Conservation (phyloP, 2,888 invertebrate genomes). For the Pristionchus arcanus region DNA sequence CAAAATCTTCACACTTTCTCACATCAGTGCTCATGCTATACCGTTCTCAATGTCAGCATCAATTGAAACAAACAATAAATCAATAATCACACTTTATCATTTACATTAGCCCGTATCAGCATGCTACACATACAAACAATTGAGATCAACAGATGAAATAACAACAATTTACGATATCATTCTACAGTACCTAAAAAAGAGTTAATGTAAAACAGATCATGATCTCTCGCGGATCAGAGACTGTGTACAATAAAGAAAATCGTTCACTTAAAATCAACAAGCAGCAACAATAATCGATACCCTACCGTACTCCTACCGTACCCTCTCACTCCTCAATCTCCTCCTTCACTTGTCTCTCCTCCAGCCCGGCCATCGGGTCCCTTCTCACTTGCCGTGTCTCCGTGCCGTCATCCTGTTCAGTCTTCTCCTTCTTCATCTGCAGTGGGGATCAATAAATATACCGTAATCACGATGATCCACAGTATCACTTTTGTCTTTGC, state of each 20-base stretch:
- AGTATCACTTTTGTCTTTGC: too few relatives aligned
- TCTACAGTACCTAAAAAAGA: neutral
- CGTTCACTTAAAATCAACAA: neutral
- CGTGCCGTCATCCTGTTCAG: neutral
- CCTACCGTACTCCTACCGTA: neutral
- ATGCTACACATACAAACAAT: neutral
- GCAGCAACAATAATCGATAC: neutral
- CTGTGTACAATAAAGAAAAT: too few relatives aligned
- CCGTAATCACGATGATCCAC: neutral
- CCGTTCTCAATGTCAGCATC: too few relatives aligned
- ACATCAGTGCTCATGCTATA: too few relatives aligned
- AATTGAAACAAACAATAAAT: neutral
- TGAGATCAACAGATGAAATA: neutral
- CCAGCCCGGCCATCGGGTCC: conserved; percentile 39
- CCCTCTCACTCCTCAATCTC: conserved; percentile 14
- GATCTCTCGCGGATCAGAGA: neutral
- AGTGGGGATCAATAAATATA: neutral
- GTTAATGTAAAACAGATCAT: too few relatives aligned
- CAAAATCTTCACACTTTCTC: neutral
- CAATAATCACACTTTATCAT: neutral
- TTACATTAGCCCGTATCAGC: neutral
- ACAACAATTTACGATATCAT: neutral
- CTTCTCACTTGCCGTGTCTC: neutral
- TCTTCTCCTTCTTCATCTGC: conserved; percentile 38
- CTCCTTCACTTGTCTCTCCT: conserved; percentile 26